A percentile compares a stretch with the other conserved stretches of the same genome.
Evolutionary conservation across 1,140 invertebrate species (phyloP).

Genomic region (Forficula auricularia): DNA sequence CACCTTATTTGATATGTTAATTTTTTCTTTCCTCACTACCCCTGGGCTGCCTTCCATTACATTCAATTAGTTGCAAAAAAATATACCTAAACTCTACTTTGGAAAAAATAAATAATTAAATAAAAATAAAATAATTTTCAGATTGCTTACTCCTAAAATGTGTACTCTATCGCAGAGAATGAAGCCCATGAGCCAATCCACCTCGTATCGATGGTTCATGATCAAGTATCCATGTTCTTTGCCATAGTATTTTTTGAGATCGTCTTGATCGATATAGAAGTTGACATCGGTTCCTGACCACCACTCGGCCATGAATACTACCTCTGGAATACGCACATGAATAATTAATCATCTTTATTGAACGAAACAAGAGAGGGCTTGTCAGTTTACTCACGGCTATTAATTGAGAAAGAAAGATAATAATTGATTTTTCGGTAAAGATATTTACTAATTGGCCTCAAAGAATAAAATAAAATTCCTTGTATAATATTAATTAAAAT

Average conservation of each 20-base stretch:
- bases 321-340: constrained; percentile 42
- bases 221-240: constrained; percentile 76
- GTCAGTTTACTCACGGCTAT: constrained; percentile 64
- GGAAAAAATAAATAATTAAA: too few species aligned
- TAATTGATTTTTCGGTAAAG: constrained; percentile 81
- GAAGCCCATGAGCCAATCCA: constrained; percentile 88
- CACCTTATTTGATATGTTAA: too few species aligned
- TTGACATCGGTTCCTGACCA: constrained; percentile 62
- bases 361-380: neutral
- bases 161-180: constrained; percentile 58
- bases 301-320: constrained; percentile 84
- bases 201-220: constrained; percentile 91
- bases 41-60: too few species aligned
- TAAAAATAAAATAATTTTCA: too few species aligned
- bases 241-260: constrained; percentile 61
- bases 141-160: constrained; percentile 65
- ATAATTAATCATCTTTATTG: constrained; percentile 5
- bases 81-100: too few species aligned
- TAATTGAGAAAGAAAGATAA: constrained; percentile 74
- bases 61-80: too few species aligned
- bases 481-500: constrained; percentile 71
- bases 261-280: constrained; percentile 60
- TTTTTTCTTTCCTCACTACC: too few species aligned
- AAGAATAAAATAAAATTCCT: constrained; percentile 49
- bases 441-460: constrained; percentile 54